Evolutionary conservation across 2,113 vertebrate genomes (phyloP).

Genomic region (Murina feae): DNA sequence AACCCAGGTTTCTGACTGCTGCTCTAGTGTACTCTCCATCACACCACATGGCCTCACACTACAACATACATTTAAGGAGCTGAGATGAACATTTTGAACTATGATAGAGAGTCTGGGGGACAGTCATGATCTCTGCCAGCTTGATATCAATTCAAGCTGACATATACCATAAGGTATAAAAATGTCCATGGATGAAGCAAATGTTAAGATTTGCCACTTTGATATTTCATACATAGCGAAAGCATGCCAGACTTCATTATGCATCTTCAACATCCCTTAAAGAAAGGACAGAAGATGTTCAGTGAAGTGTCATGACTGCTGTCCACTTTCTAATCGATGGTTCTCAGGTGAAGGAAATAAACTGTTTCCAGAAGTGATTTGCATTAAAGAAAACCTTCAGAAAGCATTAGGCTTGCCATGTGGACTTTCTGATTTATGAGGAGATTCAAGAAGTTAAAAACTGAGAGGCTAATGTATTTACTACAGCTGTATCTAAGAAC

Average conservation of each 20-base stretch:
- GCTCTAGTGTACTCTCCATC: not conserved
- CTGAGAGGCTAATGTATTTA: not conserved
- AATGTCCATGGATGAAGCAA: not conserved
- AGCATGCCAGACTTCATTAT: slow-evolving; percentile 56
- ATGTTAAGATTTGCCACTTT: slow-evolving; percentile 24
- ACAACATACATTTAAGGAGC: not conserved
- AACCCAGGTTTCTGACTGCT: not conserved
- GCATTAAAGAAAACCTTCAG: not conserved
- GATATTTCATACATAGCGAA: slow-evolving; percentile 31
- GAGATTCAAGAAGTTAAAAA: slow-evolving; percentile 14
- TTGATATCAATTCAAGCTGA: slow-evolving; percentile 61
- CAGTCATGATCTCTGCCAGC: not conserved
- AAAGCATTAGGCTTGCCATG: not conserved
- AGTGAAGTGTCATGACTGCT: not conserved
- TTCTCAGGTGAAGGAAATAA: slow-evolving; percentile 23
- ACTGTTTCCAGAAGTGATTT: not conserved
- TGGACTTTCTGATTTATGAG: not conserved
- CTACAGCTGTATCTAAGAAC: not conserved
- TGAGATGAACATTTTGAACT: not conserved
- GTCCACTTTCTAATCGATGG: not conserved
- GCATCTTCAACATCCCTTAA: not conserved
- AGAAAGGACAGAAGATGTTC: slow-evolving; percentile 9
- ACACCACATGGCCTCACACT: not conserved
- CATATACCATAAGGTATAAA: slow-evolving; percentile 51
- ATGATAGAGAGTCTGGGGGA: not conserved